Evolutionary conservation across 2,113 vertebrate genomes (phyloP).

Genomic region (Cyprichromis sp.): DNA sequence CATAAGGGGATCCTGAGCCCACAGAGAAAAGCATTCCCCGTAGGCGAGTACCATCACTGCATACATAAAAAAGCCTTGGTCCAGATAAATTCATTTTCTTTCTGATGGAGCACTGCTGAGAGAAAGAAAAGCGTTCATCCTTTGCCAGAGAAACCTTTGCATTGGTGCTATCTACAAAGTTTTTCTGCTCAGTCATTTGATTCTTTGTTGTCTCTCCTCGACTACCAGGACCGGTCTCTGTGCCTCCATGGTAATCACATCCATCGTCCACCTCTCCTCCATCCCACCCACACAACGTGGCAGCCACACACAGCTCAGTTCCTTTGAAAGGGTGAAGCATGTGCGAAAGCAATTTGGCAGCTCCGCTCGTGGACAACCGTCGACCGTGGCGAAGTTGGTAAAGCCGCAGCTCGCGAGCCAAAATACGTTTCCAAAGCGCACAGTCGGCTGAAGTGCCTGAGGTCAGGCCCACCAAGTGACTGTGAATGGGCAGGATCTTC

Average conservation of each 20-base stretch:
- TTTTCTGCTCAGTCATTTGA: background rate
- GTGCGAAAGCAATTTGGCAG: slow-evolving; percentile 76
- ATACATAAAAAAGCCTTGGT: slow-evolving; percentile 78
- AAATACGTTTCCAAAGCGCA: slow-evolving; percentile 74
- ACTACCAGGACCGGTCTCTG: background rate
- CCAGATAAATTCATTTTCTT: slow-evolving; percentile 33
- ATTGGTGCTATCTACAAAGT: background rate
- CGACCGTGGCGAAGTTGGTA: slow-evolving; percentile 72
- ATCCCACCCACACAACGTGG: slow-evolving; percentile 84
- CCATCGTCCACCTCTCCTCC: slow-evolving; percentile 16
- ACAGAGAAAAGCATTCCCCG: slow-evolving; percentile 77
- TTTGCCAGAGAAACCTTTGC: background rate
- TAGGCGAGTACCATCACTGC: slow-evolving; percentile 78
- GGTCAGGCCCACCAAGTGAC: slow-evolving; percentile 78
- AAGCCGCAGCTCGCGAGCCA: slow-evolving; percentile 75
- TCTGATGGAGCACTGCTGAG: background rate
- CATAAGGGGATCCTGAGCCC: slow-evolving; percentile 84
- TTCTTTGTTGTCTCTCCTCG: background rate
- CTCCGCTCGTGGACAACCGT: slow-evolving; percentile 71
- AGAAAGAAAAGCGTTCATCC: background rate
- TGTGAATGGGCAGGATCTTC: slow-evolving; percentile 82
- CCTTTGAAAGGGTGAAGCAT: slow-evolving; percentile 79
- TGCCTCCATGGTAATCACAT: background rate
- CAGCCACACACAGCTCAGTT: slow-evolving; percentile 80
- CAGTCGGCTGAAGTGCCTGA: slow-evolving; percentile 84